phyloP scores from a whole-genome alignment of 2,888 invertebrate genomes.

The Cataglyphis livida region DNA sequence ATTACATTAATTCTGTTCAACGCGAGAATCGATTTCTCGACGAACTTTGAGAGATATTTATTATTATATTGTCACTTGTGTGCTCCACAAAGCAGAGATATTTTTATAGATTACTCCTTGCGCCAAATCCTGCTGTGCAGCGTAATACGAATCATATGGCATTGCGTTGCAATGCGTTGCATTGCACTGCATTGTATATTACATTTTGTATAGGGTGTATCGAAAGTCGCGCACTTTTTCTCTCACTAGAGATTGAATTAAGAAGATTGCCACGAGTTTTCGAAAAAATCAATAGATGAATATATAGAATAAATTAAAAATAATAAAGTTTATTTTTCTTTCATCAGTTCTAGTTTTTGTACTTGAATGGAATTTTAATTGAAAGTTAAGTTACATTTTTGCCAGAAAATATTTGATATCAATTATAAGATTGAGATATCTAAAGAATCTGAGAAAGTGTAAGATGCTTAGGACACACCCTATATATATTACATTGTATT shows the following conservation, averaged over 20 bases:
- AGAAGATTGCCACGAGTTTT: not conserved
- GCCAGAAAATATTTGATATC: not conserved
- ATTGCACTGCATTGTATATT: conserved; percentile 45
- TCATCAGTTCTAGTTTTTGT: not conserved
- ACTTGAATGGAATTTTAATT: not conserved
- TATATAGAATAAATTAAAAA: not conserved
- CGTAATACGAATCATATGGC: conserved; percentile 13
- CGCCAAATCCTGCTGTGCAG: conserved; percentile 62
- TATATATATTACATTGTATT: conserved; percentile 68
- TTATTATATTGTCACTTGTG: conserved; percentile 52
- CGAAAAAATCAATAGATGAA: not conserved
- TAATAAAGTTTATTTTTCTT: not conserved
- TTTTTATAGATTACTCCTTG: conserved; percentile 77
- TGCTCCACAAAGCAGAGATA: conserved; percentile 70
- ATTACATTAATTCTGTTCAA: conserved; percentile 47
- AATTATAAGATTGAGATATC: not conserved
- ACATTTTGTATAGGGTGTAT: conserved; percentile 33
- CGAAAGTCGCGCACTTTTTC: not conserved
- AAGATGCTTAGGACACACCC: conserved; percentile 38
- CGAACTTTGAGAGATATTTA: conserved; percentile 32
- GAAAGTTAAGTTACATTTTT: not conserved
- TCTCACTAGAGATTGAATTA: not conserved
- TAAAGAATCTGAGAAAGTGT: conserved; percentile 2
- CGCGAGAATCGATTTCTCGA: conserved; percentile 37
- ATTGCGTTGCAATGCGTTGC: conserved; percentile 16